phyloP scores from a whole-genome alignment of 2,113 vertebrate genomes.

The Miniopterus natalensis region DNA sequence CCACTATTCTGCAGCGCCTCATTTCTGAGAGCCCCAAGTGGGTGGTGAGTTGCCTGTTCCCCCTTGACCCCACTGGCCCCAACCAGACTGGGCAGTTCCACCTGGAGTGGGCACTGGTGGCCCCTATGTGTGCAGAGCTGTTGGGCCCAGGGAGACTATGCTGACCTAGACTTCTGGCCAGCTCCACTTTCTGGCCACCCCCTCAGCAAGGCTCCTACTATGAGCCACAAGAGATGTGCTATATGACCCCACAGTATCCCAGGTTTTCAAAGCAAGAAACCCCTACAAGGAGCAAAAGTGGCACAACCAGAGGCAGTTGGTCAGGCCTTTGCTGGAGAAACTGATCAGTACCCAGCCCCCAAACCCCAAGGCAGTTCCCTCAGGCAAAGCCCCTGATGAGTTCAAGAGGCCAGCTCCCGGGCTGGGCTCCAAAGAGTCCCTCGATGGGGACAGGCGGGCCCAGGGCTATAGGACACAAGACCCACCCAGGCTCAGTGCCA shows the following conservation, averaged over 20 bases:
- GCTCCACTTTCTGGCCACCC: neutral
- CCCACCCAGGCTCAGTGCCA: accelerated
- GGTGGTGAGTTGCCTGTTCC: accelerated
- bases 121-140: neutral
- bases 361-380: neutral
- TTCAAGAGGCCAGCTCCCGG: neutral
- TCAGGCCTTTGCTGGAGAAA: neutral
- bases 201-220: neutral
- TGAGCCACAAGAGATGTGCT: neutral
- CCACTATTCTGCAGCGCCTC: neutral
- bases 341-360: neutral
- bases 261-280: neutral
- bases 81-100: neutral
- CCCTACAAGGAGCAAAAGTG: neutral
- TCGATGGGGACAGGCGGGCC: neutral
- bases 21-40: neutral
- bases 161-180: neutral
- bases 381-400: neutral
- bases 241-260: neutral
- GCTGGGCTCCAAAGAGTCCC: constrained; percentile 50
- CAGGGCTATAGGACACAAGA: neutral
- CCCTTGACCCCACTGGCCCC: neutral
- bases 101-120: neutral
- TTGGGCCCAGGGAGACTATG: neutral
- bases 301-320: accelerated